These are phyloP conservation scores for Balaeniceps rex DNA, from an alignment of 2,113 vertebrate genomes.

Conservation along the genomic window DNA sequence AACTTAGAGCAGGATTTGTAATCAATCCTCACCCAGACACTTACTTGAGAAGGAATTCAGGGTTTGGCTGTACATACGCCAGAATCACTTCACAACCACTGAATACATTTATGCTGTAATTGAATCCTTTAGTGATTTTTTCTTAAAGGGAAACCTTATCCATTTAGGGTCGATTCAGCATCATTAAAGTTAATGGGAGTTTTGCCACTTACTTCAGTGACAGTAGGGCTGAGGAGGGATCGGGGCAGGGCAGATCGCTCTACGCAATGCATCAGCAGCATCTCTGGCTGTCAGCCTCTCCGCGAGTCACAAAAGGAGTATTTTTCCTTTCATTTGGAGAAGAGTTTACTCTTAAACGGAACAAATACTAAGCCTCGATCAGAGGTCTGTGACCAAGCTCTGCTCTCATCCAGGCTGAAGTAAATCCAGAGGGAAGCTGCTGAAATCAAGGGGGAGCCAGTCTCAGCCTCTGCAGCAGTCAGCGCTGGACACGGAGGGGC, in stretches of 20 bases:
- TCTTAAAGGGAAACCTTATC: conserved; percentile 36
- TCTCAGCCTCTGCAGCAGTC: neutral
- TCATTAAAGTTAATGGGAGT: neutral
- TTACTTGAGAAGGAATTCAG: conserved; percentile 42
- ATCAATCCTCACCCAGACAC: conserved; percentile 28
- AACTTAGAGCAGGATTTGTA: conserved; percentile 1
- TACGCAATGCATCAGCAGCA: neutral
- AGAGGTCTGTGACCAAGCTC: neutral
- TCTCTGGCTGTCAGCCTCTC: neutral
- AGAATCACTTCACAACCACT: conserved; percentile 47
- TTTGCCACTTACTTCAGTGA: neutral
- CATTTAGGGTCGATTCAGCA: neutral
- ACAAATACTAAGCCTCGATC: neutral
- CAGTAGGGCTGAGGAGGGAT: neutral
- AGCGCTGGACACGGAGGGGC: neutral
- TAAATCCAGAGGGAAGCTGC: neutral
- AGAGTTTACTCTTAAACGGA: neutral
- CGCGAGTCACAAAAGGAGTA: neutral
- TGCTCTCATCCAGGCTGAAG: neutral
- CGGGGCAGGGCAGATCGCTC: neutral
- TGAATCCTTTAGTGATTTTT: conserved; percentile 24
- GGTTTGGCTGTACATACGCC: conserved; percentile 2
- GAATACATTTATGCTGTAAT: conserved; percentile 28
- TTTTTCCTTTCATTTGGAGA: neutral
- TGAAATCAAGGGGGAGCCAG: neutral